Conservation (phyloP, 2,888 invertebrate genomes). For the Auanema sp. region DNA sequence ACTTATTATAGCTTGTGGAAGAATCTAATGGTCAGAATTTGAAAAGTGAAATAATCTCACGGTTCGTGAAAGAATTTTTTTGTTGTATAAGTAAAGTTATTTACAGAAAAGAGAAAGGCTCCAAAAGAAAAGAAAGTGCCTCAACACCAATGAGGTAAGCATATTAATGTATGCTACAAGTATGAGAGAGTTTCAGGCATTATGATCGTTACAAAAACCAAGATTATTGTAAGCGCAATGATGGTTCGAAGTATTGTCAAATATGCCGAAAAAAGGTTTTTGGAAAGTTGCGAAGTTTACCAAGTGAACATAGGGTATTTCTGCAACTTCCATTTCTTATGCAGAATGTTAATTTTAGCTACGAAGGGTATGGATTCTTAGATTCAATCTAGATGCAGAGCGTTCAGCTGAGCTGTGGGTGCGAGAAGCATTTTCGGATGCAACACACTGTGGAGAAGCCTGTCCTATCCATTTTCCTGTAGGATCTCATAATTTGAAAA, state of each 20-base stretch:
- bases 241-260: constrained; percentile 41
- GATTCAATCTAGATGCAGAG: constrained; percentile 37
- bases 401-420: constrained; percentile 40
- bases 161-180: too few relatives aligned
- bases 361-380: constrained; percentile 38
- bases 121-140: too few relatives aligned
- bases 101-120: too few relatives aligned
- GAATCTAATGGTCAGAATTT: too few relatives aligned
- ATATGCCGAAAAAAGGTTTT: constrained; percentile 37
- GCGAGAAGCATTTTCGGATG: constrained; percentile 22
- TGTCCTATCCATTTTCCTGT: constrained; percentile 35
- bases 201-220: constrained; percentile 22
- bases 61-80: too few relatives aligned
- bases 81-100: too few relatives aligned
- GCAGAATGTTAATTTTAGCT: constrained; percentile 12
- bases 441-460: constrained; percentile 38
- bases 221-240: constrained; percentile 29
- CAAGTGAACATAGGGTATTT: constrained; percentile 32
- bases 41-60: too few relatives aligned
- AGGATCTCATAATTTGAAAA: constrained; percentile 30
- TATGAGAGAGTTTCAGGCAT: constrained; percentile 6
- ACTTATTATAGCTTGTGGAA: too few relatives aligned
- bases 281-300: constrained; percentile 37
- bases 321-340: not conserved
- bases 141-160: too few relatives aligned